A percentile compares a stretch with the other conserved stretches of the same genome.
These are phyloP conservation scores for Polia nebulosa DNA, from an alignment of 2,888 invertebrate species.

Conservation along the genomic window DNA sequence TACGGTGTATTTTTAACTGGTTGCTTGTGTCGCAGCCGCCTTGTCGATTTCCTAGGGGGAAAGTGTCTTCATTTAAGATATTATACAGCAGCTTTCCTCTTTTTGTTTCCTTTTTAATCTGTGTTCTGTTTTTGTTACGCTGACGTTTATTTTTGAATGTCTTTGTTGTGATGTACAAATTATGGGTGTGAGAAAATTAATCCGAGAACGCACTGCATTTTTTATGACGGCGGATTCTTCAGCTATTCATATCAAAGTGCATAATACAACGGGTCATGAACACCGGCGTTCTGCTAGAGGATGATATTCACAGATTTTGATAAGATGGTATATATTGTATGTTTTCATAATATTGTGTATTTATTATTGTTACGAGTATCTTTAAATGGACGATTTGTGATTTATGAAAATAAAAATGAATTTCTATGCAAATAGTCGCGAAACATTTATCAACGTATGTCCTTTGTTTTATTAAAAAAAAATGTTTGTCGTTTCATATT, in stretches of 20 bases:
- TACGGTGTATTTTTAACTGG: constrained; percentile 50
- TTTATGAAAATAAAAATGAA: not conserved
- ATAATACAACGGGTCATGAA: constrained; percentile 45
- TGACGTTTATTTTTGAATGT: constrained; percentile 22
- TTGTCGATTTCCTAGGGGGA: constrained; percentile 57
- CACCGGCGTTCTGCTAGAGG: constrained; percentile 3
- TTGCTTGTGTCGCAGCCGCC: constrained; percentile 25
- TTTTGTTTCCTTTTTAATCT: constrained; percentile 44
- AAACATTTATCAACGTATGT: not conserved
- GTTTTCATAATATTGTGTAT: not conserved
- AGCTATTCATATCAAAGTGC: constrained; percentile 48
- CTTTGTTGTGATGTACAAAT: constrained; percentile 32
- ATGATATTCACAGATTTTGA: constrained; percentile 1
- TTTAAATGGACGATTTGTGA: not conserved
- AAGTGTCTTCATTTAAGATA: constrained; percentile 49
- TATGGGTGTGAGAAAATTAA: constrained; percentile 28
- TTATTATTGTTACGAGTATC: not conserved
- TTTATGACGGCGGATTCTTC: constrained; percentile 38
- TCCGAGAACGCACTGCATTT: constrained; percentile 43
- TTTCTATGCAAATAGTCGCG: not conserved
- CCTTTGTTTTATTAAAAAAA: not conserved
- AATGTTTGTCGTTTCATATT: not conserved
- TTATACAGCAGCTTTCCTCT: constrained; percentile 25
- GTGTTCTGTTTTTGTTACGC: constrained; percentile 29
- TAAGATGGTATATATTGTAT: not conserved